Percentiles rank a stretch among this genome's conserved stretches.
These are phyloP conservation scores for Hedya salicella DNA, from an alignment of 2,888 invertebrate species.

Conservation along the genomic window DNA sequence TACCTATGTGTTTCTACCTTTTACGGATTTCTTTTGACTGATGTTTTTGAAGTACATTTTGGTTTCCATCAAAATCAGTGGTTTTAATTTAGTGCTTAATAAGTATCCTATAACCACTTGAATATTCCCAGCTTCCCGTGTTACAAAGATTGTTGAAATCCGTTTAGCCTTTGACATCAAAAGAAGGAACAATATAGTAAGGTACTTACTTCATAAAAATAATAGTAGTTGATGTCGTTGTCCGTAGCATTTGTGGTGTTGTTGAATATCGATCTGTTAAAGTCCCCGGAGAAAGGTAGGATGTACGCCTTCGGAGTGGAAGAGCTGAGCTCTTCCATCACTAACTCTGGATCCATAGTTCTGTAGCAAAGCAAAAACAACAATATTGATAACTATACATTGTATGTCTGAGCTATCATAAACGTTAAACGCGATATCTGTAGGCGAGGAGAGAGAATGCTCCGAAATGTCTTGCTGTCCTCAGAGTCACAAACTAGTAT, in stretches of 20 bases:
- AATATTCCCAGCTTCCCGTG: too few species aligned
- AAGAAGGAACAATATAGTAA: background rate
- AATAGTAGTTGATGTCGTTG: conserved; percentile 62
- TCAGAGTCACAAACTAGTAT: conserved; percentile 87
- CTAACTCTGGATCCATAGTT: conserved; percentile 66
- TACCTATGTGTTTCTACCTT: too few species aligned
- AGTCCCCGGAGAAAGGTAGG: conserved; percentile 56
- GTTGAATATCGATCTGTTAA: conserved; percentile 50
- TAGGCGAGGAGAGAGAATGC: conserved; percentile 93
- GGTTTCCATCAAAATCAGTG: too few species aligned
- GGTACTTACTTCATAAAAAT: conserved; percentile 74
- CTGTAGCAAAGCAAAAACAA: conserved; percentile 54
- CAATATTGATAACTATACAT: background rate
- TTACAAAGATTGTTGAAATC: too few species aligned
- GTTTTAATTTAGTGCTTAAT: too few species aligned
- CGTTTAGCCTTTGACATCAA: too few species aligned
- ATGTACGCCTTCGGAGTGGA: conserved; percentile 60
- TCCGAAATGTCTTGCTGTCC: conserved; percentile 93
- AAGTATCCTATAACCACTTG: too few species aligned
- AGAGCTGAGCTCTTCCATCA: conserved; percentile 63
- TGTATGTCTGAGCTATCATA: too few species aligned
- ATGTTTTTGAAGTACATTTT: too few species aligned
- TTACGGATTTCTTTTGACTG: too few species aligned
- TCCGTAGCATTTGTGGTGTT: conserved; percentile 57
- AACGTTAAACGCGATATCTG: conserved; percentile 93